Evolutionary conservation across 2,113 vertebrate genomes (phyloP).

Genomic region (Pituophis catenifer): DNA sequence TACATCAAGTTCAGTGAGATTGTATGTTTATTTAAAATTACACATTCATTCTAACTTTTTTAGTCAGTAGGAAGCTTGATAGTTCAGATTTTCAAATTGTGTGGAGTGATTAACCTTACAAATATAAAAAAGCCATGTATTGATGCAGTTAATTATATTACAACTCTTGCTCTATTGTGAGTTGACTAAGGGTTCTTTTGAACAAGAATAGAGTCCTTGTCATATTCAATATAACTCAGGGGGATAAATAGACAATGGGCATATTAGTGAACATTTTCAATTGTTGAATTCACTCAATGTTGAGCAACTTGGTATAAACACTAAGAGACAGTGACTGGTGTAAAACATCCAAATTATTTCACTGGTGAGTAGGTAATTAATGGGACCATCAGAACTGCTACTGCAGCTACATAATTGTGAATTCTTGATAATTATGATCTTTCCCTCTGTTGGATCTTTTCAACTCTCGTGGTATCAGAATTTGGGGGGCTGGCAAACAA

Average conservation of each 20-base stretch:
- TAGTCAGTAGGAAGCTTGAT: background rate
- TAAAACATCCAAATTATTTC: background rate
- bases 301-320: background rate
- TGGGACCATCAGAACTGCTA: background rate
- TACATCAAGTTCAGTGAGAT: background rate
- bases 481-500: background rate
- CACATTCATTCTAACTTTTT: background rate
- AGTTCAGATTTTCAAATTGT: background rate
- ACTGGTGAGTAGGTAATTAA: background rate
- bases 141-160: background rate
- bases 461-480: background rate
- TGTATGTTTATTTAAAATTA: background rate
- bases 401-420: background rate
- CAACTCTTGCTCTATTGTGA: background rate
- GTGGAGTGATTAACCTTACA: background rate
- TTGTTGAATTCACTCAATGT: background rate
- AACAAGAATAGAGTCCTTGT: background rate
- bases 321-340: background rate
- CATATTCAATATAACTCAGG: background rate
- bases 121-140: background rate
- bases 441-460: too few relatives aligned
- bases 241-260: background rate
- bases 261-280: background rate
- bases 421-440: background rate
- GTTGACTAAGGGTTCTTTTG: background rate